Evolutionary conservation across 2,888 invertebrate genomes (phyloP).

Genomic region (Lycaena phlaeas): DNA sequence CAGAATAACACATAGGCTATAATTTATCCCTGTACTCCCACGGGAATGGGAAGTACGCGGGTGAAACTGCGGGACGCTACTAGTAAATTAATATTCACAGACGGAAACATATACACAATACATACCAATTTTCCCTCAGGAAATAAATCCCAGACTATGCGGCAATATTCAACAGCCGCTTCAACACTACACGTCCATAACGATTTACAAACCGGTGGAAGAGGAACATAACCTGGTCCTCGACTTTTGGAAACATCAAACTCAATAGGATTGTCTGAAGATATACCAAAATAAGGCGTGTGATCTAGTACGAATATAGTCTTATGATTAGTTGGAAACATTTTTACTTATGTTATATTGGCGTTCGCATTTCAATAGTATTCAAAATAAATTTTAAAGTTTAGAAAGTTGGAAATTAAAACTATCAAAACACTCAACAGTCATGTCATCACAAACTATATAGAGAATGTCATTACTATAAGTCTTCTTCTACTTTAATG

Average conservation of each 20-base stretch:
- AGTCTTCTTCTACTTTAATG: no score
- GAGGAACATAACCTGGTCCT: conserved; percentile 79
- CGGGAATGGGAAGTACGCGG: no score
- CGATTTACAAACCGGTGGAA: conserved; percentile 91
- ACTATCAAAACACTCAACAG: background rate
- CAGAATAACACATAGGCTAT: no score
- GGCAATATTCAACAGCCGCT: conserved; percentile 94
- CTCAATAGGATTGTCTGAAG: conserved; percentile 86
- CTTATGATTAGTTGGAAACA: conserved; percentile 90
- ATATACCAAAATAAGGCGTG: conserved; percentile 91
- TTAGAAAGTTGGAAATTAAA: background rate
- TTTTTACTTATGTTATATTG: background rate
- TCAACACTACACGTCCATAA: conserved; percentile 98
- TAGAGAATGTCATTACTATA: no score
- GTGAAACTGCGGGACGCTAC: no score
- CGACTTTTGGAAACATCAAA: conserved; percentile 84
- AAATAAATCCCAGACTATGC: conserved; percentile 98
- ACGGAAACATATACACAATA: no score
- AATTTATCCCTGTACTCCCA: no score
- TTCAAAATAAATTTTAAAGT: background rate
- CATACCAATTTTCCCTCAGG: conserved; percentile 80
- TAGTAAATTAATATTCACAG: no score
- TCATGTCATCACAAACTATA: background rate
- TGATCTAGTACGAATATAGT: conserved; percentile 97
- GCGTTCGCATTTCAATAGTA: background rate